Conservation (phyloP, 2,888 invertebrate genomes). For the Caenorhabditis drosophilae region DNA sequence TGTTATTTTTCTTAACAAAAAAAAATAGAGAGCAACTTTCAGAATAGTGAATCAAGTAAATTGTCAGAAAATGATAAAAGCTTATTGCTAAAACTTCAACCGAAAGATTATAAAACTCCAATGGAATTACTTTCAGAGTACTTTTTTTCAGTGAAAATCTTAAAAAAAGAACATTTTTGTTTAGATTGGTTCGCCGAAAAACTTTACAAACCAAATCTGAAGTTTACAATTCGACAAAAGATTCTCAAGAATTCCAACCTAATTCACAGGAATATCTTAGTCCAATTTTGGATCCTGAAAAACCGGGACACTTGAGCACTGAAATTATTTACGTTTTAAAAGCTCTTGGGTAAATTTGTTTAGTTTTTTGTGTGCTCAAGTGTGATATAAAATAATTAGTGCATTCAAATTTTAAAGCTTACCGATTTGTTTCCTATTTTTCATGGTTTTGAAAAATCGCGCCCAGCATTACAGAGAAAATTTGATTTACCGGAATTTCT, state of each 20-base stretch:
- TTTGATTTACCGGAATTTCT: not conserved
- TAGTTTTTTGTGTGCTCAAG: not conserved
- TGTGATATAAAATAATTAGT: too few species aligned
- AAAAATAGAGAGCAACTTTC: not conserved
- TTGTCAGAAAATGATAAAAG: not conserved
- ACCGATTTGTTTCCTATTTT: too few species aligned
- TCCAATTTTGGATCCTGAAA: slow-evolving; percentile 15
- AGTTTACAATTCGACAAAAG: not conserved
- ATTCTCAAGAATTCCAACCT: not conserved
- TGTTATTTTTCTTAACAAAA: not conserved
- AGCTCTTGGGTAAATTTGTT: slow-evolving; percentile 11
- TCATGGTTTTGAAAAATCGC: too few species aligned
- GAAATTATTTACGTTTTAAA: slow-evolving; percentile 37
- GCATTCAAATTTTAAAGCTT: too few species aligned
- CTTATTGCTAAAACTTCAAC: not conserved
- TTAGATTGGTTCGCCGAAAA: slow-evolving; percentile 4
- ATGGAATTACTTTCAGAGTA: slow-evolving; percentile 2
- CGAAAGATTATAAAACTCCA: slow-evolving; percentile 3
- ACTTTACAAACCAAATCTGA: not conserved
- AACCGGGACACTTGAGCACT: slow-evolving; percentile 24
- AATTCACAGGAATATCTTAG: slow-evolving; percentile 13
- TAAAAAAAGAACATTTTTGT: not conserved
- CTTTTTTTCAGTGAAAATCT: not conserved
- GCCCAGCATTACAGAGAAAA: too few species aligned
- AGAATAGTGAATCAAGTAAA: not conserved